Evolutionary conservation across 2,113 vertebrate genomes (phyloP).

Genomic region (Ammodytes dubius): DNA sequence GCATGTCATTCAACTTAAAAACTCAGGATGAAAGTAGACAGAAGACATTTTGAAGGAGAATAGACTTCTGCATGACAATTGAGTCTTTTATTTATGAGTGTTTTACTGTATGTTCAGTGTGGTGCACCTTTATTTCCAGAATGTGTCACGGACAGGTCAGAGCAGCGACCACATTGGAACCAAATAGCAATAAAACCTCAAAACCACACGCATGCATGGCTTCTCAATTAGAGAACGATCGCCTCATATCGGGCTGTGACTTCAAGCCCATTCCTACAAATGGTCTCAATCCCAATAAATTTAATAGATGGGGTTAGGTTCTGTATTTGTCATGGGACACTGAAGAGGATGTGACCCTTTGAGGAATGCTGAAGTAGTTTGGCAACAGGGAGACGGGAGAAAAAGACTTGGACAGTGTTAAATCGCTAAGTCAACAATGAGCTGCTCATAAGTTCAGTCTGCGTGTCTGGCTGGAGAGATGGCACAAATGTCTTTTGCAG

Average conservation of each 20-base stretch:
- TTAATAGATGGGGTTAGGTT: conserved; percentile 80
- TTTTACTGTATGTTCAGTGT: conserved; percentile 30
- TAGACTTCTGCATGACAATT: conserved; percentile 21
- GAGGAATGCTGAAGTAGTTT: conserved; percentile 74
- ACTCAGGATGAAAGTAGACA: conserved; percentile 35
- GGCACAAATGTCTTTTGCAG: conserved; percentile 58
- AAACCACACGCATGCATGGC: conserved; percentile 82
- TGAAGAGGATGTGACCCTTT: conserved; percentile 79
- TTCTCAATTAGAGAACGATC: conserved; percentile 82
- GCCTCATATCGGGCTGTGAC: conserved; percentile 66
- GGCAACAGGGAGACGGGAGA: conserved; percentile 61
- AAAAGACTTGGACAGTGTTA: conserved; percentile 59
- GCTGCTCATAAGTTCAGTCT: conserved; percentile 31
- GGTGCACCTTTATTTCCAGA: conserved; percentile 61
- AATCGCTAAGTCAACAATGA: conserved; percentile 64
- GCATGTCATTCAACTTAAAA: conserved; percentile 48
- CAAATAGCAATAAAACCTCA: conserved; percentile 76
- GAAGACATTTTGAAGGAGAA: conserved; percentile 24
- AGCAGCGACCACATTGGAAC: conserved; percentile 53
- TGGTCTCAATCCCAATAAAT: conserved; percentile 75
- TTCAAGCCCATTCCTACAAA: conserved; percentile 77
- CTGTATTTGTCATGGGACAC: conserved; percentile 77
- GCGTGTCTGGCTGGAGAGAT: conserved; percentile 40
- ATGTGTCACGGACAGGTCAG: conserved; percentile 67
- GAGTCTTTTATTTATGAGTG: conserved; percentile 4